Base-by-base conservation (phyloP, 2,797 vertebrate genomes). In the Cephalopachus bancanus region DNA sequence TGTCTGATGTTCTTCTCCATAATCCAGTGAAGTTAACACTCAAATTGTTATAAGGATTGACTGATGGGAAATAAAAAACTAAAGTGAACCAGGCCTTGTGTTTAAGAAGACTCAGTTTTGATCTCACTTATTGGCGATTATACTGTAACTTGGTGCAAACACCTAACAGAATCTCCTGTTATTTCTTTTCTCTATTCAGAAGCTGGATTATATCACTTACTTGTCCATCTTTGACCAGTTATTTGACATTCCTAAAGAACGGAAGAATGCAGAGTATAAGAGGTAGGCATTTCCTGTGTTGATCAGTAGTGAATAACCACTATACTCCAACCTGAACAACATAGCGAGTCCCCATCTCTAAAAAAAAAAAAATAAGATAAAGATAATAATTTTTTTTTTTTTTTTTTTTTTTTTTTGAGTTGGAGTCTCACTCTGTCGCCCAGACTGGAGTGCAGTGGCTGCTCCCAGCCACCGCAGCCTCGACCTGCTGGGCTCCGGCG, bases 181-280 rank as follows among this genome's bases (percentile, higher is more conserved):
- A 16, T 91, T 53, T 20, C 2, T 89, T 65, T 83, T 30, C 51
- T 92, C 44, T 2, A 96, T 97, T 33, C 94, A 99, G 99, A 99
- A 99, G 99, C 89, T 99, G 92, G 99, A 99, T 98, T 99, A 99
- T 33, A 99, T 99, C 98, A 99, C 99, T 0, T 99, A 99, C 98
- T 98, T 99, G 95, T 99, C 99, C 9, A 99, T 99, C 0, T 99
- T 99, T 60, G 99, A 99, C 98, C 99, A 99, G 93, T 99, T 99
- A 33, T 99, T 99, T 17, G 99, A 99, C 98, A 99, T 99, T 98
- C 99, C 99, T 67, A 99, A 99, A 97, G 99, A 99, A 98, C 98
- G 99, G 65, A 99, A 99, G 98, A 99, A 99, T 30, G 99, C 99
- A 0, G 99, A 99, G 55, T 99, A 99, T 96, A 99, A 99, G 97